Base-by-base conservation (phyloP, 1,140 invertebrate genomes). In the Drosophila aff. region DNA sequence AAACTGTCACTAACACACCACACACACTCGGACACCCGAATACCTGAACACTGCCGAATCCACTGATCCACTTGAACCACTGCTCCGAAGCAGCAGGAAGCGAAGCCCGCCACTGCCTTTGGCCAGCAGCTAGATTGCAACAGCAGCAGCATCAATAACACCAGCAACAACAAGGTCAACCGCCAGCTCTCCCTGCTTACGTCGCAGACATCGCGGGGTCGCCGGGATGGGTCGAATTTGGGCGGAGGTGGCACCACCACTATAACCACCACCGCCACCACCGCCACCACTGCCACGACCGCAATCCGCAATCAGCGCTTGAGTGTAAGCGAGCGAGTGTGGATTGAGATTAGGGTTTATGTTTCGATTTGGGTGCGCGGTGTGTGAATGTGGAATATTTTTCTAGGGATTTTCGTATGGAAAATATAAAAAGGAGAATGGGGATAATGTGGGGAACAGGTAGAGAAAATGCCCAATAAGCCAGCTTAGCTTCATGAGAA, bases 51-150 rank as follows among this genome's bases (percentile, higher is more conserved):
- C 31, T 40, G 57, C 49, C 36, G 41, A 76, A 63, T 23, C 41
- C 59, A 62, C 67, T 40, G 31, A 53, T 67, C 67, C 28, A 31
- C 53, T 57, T 53, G 36, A 46, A 18, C 31, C 58, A 63, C 67
- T n/a, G 40, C 64, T 26, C 36, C 16, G 33, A 26, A 26, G 36
- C 65, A 90, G 85, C 46, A 81, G 85, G 85, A 90, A 53, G 28
- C 79, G 28, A 92, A 92, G 62, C 81, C 91, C 52, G 76, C 83
- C 76, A 92, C 67, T 55, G 86, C 89, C 43, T 85, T 91, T 82
- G 89, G 87, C 49, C 91, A 92, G 73, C 85, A 86, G 76, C 73
- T 92, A 55, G 91, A 92, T 76, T 92, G 86, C 81, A 91, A 91
- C 69, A 92, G 74, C 81, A 79, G 84, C 82, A 76, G 59, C 75